Evolutionary conservation across 2,113 vertebrate genomes (phyloP).

Genomic region (Pampusana beccarii): DNA sequence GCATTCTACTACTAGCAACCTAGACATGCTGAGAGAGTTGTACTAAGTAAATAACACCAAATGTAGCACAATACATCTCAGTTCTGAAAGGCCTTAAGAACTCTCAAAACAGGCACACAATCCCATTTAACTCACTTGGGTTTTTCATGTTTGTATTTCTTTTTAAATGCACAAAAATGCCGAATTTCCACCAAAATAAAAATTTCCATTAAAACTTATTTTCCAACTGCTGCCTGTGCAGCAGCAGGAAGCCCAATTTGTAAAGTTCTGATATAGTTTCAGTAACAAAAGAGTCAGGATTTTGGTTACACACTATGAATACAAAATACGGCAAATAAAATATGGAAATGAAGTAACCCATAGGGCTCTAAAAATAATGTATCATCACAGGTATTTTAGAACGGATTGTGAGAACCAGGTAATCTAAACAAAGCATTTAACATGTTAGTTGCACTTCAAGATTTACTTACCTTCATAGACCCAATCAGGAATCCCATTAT

Average conservation of each 20-base stretch:
- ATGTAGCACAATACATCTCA: not conserved
- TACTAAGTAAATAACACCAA: not conserved
- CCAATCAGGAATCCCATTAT: constrained; percentile 96
- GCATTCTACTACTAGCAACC: not conserved
- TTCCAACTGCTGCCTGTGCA: not conserved
- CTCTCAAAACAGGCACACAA: not conserved
- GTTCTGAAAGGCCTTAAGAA: not conserved
- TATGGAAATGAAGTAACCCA: not conserved
- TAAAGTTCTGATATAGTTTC: not conserved
- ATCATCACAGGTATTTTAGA: not conserved
- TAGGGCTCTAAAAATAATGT: not conserved
- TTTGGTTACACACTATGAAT: not conserved
- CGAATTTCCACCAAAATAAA: not conserved
- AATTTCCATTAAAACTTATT: not conserved
- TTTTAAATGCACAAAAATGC: not conserved
- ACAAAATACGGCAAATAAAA: not conserved
- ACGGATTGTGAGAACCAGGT: not conserved
- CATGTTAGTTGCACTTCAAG: not conserved
- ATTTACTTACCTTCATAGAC: constrained; percentile 89
- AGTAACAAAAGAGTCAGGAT: not conserved
- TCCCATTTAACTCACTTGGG: not conserved
- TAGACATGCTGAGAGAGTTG: not conserved
- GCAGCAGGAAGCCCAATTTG: not conserved
- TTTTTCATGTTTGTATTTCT: not conserved
- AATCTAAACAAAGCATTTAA: not conserved